These are phyloP conservation scores for Anadara kagoshimensis DNA, from an alignment of 1,140 invertebrate genomes.

Conservation along the genomic window DNA sequence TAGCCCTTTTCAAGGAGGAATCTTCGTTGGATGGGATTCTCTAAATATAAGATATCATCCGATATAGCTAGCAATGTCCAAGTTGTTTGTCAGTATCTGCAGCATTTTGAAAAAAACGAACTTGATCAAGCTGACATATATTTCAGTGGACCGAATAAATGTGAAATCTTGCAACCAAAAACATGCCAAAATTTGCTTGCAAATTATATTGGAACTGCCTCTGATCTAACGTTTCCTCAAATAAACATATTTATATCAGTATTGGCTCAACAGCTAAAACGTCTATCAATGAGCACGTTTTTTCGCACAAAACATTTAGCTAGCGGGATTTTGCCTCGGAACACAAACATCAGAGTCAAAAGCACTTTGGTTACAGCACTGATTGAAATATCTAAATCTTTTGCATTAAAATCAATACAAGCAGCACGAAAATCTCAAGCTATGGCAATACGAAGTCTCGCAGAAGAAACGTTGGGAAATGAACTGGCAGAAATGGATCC, in stretches of 20 bases:
- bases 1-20: conserved; percentile 25
- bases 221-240: conserved; percentile 31
- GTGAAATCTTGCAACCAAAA: conserved; percentile 1
- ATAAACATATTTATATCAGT: conserved; percentile 39
- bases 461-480: too few relatives aligned
- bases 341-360: not conserved
- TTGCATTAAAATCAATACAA: conserved; percentile 40
- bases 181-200: conserved; percentile 23
- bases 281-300: conserved; percentile 39
- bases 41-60: conserved; percentile 5
- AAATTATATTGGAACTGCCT: conserved; percentile 14
- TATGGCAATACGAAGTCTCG: not conserved
- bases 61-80: conserved; percentile 43
- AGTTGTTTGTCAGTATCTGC: conserved; percentile 43
- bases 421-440: conserved; percentile 23
- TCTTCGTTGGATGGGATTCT: conserved; percentile 27
- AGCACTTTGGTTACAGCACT: conserved; percentile 30
- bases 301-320: conserved; percentile 22
- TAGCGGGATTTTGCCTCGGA: too few relatives aligned
- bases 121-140: conserved; percentile 29
- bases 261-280: conserved; percentile 46
- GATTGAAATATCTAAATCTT: conserved; percentile 36
- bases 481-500: not conserved
- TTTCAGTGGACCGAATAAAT: conserved; percentile 10
- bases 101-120: conserved; percentile 26